Percentiles rank a stretch among this genome's conserved stretches.
Conservation (phyloP, 2,797 vertebrate genomes). For the Percopsis omiscomaycus region DNA sequence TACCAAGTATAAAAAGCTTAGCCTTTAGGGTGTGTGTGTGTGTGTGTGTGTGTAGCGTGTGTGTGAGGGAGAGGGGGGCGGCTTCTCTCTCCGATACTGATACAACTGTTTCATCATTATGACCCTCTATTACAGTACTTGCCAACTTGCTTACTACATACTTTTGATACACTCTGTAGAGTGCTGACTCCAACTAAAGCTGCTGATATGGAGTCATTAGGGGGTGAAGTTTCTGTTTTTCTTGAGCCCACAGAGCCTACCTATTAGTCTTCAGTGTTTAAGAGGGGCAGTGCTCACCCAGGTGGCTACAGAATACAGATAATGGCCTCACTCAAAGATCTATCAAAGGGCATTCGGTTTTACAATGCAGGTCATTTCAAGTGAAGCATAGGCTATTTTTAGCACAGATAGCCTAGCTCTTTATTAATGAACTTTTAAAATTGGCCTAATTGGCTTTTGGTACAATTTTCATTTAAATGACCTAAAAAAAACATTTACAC, state of each 20-base stretch:
- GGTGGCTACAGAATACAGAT: constrained; percentile 57
- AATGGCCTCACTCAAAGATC: constrained; percentile 66
- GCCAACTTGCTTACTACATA: constrained; percentile 79
- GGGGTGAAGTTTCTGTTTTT: constrained; percentile 75
- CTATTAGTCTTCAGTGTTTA: constrained; percentile 66
- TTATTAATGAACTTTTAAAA: constrained; percentile 26
- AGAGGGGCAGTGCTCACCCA: constrained; percentile 57
- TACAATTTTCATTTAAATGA: no score
- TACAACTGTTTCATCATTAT: constrained; percentile 79
- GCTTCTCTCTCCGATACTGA: constrained; percentile 68
- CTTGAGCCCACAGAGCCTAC: constrained; percentile 66
- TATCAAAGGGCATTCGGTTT: constrained; percentile 31
- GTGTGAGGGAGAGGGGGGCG: constrained; percentile 20
- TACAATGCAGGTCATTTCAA: not conserved
- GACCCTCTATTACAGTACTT: constrained; percentile 79
- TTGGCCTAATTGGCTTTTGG: not conserved
- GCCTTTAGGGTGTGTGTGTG: constrained; percentile 52
- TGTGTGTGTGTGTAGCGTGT: constrained; percentile 2
- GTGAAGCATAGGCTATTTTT: constrained; percentile 46
- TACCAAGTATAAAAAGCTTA: constrained; percentile 75
- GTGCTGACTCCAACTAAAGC: constrained; percentile 76
- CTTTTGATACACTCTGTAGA: constrained; percentile 76
- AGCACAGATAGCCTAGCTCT: constrained; percentile 34
- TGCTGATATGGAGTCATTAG: constrained; percentile 77
- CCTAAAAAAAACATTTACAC: no score